Conservation (phyloP, 2,797 vertebrate genomes). For the Orestias chungarensis region DNA sequence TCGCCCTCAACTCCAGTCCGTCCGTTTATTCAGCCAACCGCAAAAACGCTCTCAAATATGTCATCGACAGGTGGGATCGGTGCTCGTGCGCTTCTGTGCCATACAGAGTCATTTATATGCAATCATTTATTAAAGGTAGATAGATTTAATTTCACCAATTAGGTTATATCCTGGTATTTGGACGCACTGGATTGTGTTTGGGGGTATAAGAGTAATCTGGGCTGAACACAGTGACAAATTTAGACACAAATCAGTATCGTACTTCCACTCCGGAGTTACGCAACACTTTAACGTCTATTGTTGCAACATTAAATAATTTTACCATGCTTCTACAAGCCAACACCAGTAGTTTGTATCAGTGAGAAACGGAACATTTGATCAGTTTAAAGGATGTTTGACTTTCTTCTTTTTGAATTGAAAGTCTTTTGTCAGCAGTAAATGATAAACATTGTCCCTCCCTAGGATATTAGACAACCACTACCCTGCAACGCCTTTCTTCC, state of each 20-base stretch:
- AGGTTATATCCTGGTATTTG: background rate
- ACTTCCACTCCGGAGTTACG: background rate
- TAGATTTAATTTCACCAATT: background rate
- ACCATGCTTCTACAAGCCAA: too few relatives aligned
- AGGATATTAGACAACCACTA: constrained; percentile 72
- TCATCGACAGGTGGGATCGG: constrained; percentile 81
- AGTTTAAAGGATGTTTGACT: background rate
- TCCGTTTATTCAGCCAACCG: constrained; percentile 84
- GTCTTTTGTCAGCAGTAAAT: background rate
- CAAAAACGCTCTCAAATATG: constrained; percentile 78
- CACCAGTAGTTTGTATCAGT: background rate
- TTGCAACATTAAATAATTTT: background rate
- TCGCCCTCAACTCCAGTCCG: constrained; percentile 83
- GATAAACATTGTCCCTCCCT: background rate
- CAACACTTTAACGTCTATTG: background rate
- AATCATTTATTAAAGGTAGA: background rate
- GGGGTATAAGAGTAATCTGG: background rate
- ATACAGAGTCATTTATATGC: too few relatives aligned
- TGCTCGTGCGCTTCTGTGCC: background rate
- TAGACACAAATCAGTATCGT: background rate
- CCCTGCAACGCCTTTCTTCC: constrained; percentile 77
- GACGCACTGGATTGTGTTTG: background rate
- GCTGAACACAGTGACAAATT: background rate
- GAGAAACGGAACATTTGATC: background rate
- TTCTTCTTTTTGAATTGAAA: background rate